These are phyloP conservation scores for Pasiphila rectangulata DNA, from an alignment of 2,888 invertebrate genomes.

Conservation along the genomic window DNA sequence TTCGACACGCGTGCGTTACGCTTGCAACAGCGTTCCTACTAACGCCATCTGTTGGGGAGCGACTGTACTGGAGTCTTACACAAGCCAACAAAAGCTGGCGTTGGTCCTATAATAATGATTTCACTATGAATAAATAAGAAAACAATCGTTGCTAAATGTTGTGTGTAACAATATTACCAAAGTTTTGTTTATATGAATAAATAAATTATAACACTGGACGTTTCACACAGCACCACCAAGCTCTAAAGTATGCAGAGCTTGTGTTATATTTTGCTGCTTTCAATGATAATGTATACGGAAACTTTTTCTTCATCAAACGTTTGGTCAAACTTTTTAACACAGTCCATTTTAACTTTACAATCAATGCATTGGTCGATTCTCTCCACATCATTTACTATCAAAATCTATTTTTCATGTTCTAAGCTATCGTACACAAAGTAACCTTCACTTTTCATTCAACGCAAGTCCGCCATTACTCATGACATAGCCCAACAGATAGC, in stretches of 20 bases:
- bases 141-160: too few relatives aligned
- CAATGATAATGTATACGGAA: too few relatives aligned
- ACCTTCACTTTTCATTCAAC: slow-evolving; percentile 25
- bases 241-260: too few relatives aligned
- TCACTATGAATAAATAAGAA: too few relatives aligned
- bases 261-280: too few relatives aligned
- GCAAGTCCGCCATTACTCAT: slow-evolving; percentile 22
- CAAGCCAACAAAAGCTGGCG: too few relatives aligned
- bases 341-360: slow-evolving; percentile 8
- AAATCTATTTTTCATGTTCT: slow-evolving; percentile 31
- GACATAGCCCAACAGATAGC: slow-evolving; percentile 3
- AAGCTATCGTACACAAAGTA: slow-evolving; percentile 25
- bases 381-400: slow-evolving; percentile 23
- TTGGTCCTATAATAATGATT: too few relatives aligned
- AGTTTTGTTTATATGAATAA: too few relatives aligned
- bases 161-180: too few relatives aligned
- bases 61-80: too few relatives aligned
- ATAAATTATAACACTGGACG: too few relatives aligned
- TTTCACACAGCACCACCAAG: too few relatives aligned
- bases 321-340: slow-evolving; percentile 6
- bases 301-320: not conserved
- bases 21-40: slow-evolving; percentile 24
- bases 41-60: slow-evolving; percentile 36
- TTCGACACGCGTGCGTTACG: slow-evolving; percentile 33
- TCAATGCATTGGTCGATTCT: slow-evolving; percentile 21